These are phyloP conservation scores for Neopelma chrysocephalum DNA, from an alignment of 2,797 vertebrate genomes.

Conservation along the genomic window DNA sequence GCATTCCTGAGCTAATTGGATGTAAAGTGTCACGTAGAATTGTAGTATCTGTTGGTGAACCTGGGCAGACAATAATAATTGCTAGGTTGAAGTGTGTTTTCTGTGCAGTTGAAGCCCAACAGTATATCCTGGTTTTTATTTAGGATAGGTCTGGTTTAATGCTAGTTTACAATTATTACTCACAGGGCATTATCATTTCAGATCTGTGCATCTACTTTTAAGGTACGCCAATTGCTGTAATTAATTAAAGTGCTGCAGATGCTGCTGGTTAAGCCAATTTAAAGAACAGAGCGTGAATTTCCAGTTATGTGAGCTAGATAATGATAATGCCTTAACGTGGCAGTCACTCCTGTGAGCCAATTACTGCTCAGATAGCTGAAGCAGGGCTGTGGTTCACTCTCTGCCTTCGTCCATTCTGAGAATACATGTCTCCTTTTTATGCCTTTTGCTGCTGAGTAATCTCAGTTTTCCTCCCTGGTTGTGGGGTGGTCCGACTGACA, in stretches of 20 bases:
- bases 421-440: constrained; percentile 13
- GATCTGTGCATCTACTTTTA: constrained; percentile 72
- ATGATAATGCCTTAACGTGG: constrained; percentile 68
- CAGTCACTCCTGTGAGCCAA: constrained; percentile 50
- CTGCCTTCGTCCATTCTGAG: not conserved
- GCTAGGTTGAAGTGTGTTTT: not conserved
- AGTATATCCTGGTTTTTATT: constrained; percentile 24
- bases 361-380: constrained; percentile 56
- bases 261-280: constrained; percentile 74
- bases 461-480: constrained; percentile 55
- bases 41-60: constrained; percentile 10
- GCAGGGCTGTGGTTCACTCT: constrained; percentile 34
- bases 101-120: not conserved
- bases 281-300: constrained; percentile 71
- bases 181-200: constrained; percentile 63
- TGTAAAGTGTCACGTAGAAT: not conserved
- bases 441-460: constrained; percentile 57
- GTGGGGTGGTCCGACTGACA: constrained; percentile 81
- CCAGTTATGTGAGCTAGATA: constrained; percentile 73
- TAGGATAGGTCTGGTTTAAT: constrained; percentile 59
- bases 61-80: not conserved
- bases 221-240: constrained; percentile 78
- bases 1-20: not conserved
- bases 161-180: constrained; percentile 49
- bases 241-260: constrained; percentile 85